These are phyloP conservation scores for Dicyrtoma fusca DNA, from an alignment of 2,888 invertebrate genomes.

Conservation along the genomic window DNA sequence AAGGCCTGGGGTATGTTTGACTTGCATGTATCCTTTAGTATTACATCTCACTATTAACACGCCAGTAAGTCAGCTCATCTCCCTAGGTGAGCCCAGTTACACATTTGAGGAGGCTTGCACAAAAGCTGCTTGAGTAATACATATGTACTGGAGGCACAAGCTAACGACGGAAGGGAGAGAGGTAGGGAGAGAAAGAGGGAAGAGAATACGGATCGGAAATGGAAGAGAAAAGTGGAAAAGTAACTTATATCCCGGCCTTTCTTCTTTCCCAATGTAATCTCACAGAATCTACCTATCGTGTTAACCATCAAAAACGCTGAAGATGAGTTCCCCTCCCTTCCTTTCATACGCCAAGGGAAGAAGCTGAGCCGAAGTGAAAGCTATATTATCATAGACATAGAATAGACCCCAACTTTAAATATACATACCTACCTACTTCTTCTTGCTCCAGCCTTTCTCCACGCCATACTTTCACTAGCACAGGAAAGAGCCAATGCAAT, in stretches of 20 bases:
- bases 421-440: too few species aligned
- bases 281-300: too few species aligned
- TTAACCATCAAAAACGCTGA: too few species aligned
- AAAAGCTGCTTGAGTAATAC: background rate
- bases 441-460: too few species aligned
- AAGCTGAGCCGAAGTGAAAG: too few species aligned
- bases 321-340: background rate
- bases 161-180: background rate
- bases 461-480: too few species aligned
- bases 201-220: conserved; percentile 12
- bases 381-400: too few species aligned
- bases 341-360: background rate
- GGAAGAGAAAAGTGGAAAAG: conserved; percentile 27
- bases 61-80: too few species aligned
- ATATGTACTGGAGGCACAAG: background rate
- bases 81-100: background rate
- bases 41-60: background rate
- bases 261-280: background rate
- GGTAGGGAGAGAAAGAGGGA: background rate
- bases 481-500: too few species aligned
- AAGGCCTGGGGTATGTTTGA: too few species aligned
- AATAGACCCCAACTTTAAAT: too few species aligned
- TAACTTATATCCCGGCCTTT: background rate
- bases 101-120: background rate
- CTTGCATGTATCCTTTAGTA: too few species aligned